Evolutionary conservation across 2,113 vertebrate species (phyloP).

Genomic region (Actinemys pallida): DNA sequence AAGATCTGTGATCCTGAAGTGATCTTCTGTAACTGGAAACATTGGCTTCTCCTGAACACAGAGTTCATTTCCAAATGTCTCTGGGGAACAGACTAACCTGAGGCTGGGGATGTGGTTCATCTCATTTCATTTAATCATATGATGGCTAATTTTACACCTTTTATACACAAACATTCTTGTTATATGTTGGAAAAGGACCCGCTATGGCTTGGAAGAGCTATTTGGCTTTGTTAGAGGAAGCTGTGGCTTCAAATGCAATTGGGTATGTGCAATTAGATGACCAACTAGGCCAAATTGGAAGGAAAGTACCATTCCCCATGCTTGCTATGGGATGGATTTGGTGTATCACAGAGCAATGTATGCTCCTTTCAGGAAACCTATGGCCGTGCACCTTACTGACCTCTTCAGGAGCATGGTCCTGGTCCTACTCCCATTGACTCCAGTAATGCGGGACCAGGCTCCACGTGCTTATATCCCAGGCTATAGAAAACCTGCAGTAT

Average conservation of each 20-base stretch:
- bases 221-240: neutral
- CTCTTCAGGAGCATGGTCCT: neutral
- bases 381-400: neutral
- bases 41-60: neutral
- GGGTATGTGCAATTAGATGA: neutral
- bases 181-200: neutral
- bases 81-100: neutral
- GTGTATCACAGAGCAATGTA: neutral
- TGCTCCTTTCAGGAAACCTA: neutral
- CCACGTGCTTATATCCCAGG: neutral
- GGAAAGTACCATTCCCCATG: neutral
- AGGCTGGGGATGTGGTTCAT: rapidly evolving
- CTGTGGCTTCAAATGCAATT: neutral
- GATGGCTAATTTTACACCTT: neutral
- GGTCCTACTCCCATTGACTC: neutral
- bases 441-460: neutral
- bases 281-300: neutral
- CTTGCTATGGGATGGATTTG: neutral
- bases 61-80: neutral
- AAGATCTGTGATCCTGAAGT: neutral
- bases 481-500: neutral
- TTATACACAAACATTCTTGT: neutral
- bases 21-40: neutral
- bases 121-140: neutral
- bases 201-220: neutral